phyloP scores from a whole-genome alignment of 2,888 invertebrate genomes.

The Leucania comma region DNA sequence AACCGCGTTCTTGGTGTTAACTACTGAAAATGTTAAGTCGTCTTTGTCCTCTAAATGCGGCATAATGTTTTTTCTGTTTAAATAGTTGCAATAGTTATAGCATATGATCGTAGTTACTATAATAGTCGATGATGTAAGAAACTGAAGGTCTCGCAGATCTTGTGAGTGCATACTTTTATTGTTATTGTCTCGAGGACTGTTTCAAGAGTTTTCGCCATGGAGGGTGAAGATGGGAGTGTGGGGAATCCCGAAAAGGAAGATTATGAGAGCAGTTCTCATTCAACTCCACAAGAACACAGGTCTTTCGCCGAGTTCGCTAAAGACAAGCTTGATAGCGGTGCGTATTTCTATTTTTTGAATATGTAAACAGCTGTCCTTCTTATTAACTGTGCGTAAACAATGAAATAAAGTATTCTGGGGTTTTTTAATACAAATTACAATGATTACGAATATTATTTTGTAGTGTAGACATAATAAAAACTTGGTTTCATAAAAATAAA shows the following conservation, averaged over 20 bases:
- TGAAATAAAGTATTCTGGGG: background rate
- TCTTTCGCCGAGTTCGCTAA: slow-evolving; percentile 88
- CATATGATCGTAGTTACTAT: slow-evolving; percentile 68
- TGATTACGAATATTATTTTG: background rate
- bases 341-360: slow-evolving; percentile 53
- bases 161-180: slow-evolving; percentile 75
- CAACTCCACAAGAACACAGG: slow-evolving; percentile 87
- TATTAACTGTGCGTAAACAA: background rate
- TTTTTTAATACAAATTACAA: background rate
- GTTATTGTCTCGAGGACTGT: slow-evolving; percentile 70
- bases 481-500: too few relatives aligned
- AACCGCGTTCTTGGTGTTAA: slow-evolving; percentile 41
- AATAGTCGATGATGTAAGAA: slow-evolving; percentile 89
- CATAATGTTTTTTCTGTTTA: slow-evolving; percentile 29
- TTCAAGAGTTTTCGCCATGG: slow-evolving; percentile 75
- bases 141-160: slow-evolving; percentile 77
- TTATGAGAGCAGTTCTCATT: slow-evolving; percentile 84
- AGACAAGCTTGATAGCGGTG: slow-evolving; percentile 88
- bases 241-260: slow-evolving; percentile 83
- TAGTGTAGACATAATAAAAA: background rate
- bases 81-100: slow-evolving; percentile 30
- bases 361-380: slow-evolving; percentile 23
- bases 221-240: slow-evolving; percentile 79
- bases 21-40: slow-evolving; percentile 44
- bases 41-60: slow-evolving; percentile 24